phyloP scores from a whole-genome alignment of 2,113 vertebrate species.

The human (Homo sapiens) region DNA sequence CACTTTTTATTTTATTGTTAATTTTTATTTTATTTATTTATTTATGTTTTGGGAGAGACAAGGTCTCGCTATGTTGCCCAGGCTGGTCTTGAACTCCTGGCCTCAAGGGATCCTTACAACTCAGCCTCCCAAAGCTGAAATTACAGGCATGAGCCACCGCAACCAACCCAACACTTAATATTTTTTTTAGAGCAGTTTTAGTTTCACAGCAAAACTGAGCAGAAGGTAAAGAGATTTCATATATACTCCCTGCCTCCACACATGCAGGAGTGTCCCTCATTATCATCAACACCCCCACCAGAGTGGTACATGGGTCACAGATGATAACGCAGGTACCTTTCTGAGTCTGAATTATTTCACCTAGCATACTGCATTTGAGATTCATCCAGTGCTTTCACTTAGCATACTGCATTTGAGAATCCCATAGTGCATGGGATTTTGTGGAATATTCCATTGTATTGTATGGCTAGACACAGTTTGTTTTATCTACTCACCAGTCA shows the following conservation, averaged over 20 bases:
- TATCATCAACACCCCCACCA: not conserved
- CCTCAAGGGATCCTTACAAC: too few species aligned
- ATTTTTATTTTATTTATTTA: too few species aligned
- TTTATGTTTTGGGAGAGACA: too few species aligned
- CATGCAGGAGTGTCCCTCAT: not conserved
- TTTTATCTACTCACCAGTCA: not conserved
- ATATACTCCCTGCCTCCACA: not conserved
- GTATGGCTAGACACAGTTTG: not conserved
- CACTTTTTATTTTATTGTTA: too few species aligned
- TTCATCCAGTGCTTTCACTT: not conserved
- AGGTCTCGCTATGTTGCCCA: too few species aligned
- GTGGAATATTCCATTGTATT: too few species aligned
- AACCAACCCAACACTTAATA: not conserved
- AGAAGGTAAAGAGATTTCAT: not conserved
- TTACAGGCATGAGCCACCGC: too few species aligned
- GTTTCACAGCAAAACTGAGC: not conserved
- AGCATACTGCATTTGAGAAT: not conserved
- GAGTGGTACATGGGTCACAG: not conserved
- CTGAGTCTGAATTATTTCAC: not conserved
- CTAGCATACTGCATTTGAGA: not conserved
- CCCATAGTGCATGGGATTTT: not conserved
- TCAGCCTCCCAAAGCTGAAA: too few species aligned
- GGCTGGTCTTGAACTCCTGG: too few species aligned
- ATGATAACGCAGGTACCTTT: not conserved
- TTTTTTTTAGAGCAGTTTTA: not conserved